Conservation (phyloP, 2,113 vertebrate genomes). For the Eubucco bourcierii region DNA sequence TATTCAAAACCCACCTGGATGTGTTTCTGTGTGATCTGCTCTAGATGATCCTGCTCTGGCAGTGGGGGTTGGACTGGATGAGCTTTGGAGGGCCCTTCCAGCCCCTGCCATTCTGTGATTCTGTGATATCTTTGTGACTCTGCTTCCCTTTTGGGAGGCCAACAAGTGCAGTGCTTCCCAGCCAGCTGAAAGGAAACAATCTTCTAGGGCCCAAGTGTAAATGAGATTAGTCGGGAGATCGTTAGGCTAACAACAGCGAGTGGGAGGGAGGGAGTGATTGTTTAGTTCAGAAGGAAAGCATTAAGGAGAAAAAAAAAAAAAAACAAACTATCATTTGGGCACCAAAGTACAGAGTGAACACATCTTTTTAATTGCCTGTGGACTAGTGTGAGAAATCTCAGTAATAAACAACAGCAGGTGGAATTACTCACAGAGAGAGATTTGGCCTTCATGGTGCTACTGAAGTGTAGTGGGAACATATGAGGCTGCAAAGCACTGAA, state of each 20-base stretch:
- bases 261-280: not conserved
- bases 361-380: not conserved
- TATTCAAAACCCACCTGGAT: too few species aligned
- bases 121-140: not conserved
- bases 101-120: too few species aligned
- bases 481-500: not conserved
- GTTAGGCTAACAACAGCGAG: conserved; percentile 33
- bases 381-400: not conserved
- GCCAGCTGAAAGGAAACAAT: not conserved
- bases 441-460: not conserved
- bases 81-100: too few species aligned
- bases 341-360: not conserved
- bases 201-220: not conserved
- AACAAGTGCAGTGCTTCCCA: not conserved
- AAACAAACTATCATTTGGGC: not conserved
- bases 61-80: too few species aligned
- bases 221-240: conserved; percentile 16
- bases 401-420: not conserved
- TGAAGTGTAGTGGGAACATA: not conserved
- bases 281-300: conserved; percentile 1
- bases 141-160: conserved; percentile 17
- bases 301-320: not conserved
- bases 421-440: not conserved
- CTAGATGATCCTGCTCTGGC: too few species aligned
- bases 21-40: too few species aligned